Conservation (phyloP, 2,888 invertebrate species). For the Carpatolechia fugitivella region DNA sequence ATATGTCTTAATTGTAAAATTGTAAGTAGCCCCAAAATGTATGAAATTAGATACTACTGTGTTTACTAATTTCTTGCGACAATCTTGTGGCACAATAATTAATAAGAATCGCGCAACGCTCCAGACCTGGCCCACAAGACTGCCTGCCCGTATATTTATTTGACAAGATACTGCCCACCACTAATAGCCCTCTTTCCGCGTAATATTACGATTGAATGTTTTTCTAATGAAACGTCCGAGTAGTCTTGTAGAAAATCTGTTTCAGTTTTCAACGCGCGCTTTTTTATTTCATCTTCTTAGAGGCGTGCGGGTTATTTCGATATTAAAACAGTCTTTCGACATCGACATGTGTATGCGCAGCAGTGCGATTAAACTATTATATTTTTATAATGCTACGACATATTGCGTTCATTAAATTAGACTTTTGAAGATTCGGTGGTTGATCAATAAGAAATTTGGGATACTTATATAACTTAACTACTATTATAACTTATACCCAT, state of each 20-base stretch:
- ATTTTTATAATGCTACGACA: constrained; percentile 3
- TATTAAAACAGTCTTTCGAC: constrained; percentile 22
- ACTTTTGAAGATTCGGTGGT: too few species aligned
- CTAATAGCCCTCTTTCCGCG: constrained; percentile 27
- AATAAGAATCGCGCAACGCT: background rate
- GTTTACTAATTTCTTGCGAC: too few species aligned
- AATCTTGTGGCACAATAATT: too few species aligned
- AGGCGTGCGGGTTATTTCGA: constrained; percentile 16
- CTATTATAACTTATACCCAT: too few species aligned
- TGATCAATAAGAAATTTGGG: too few species aligned
- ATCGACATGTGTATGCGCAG: background rate
- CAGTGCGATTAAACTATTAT: constrained; percentile 19
- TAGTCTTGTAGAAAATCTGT: constrained; percentile 26
- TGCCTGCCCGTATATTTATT: constrained; percentile 10
- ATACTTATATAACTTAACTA: too few species aligned
- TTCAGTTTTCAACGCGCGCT: constrained; percentile 23
- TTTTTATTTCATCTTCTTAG: constrained; percentile 17
- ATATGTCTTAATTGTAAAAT: too few species aligned
- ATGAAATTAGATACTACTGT: too few species aligned
- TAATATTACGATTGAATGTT: constrained; percentile 26
- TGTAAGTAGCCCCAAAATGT: too few species aligned
- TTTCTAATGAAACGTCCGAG: constrained; percentile 32
- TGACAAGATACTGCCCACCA: constrained; percentile 17
- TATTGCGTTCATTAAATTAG: too few species aligned
- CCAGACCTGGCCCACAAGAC: background rate